Evolutionary conservation across 2,797 vertebrate genomes (phyloP).

Genomic region (Potorous gilbertii): DNA sequence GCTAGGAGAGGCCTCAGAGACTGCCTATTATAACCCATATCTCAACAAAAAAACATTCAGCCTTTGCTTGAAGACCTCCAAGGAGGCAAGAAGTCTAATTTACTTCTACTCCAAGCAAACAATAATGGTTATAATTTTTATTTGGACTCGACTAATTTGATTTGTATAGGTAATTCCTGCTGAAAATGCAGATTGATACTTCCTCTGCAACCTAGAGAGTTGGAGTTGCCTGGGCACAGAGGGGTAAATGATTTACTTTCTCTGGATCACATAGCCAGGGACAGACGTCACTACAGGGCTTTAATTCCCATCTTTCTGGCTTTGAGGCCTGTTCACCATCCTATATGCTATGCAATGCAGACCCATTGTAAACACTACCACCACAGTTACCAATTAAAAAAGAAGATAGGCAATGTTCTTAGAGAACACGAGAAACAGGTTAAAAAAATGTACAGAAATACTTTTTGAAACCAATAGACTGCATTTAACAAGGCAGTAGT

Average conservation of each 20-base stretch:
- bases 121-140: background rate
- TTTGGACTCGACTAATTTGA: background rate
- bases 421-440: background rate
- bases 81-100: background rate
- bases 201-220: background rate
- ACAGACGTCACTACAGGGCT: background rate
- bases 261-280: background rate
- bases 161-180: background rate
- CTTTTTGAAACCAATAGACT: background rate
- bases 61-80: background rate
- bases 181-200: background rate
- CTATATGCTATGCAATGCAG: background rate
- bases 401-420: background rate
- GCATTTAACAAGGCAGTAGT: background rate
- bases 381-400: background rate
- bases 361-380: background rate
- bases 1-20: background rate
- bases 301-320: background rate
- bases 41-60: background rate
- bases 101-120: background rate
- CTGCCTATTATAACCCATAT: background rate
- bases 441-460: background rate
- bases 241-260: background rate
- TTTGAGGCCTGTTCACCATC: background rate
- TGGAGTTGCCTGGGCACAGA: background rate